phyloP scores from a whole-genome alignment of 1,140 invertebrate species.

The Sitophilus oryzae region DNA sequence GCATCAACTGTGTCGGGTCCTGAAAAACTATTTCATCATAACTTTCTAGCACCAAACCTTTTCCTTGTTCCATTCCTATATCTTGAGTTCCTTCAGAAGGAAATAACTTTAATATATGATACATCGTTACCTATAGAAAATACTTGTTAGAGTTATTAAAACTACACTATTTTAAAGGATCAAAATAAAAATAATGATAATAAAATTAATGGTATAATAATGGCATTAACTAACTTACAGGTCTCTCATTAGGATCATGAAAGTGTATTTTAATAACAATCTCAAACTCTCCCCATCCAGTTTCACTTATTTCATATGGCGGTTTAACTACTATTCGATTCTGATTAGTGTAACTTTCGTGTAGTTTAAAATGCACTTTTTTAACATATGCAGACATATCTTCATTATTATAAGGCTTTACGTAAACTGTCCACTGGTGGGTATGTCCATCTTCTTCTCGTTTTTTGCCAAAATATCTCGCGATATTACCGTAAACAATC shows the following conservation, averaged over 20 bases:
- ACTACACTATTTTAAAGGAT: no score
- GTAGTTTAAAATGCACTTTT: conserved; percentile 95
- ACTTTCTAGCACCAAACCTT: conserved; percentile 84
- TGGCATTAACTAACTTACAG: conserved; percentile 57
- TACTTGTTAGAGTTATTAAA: not conserved
- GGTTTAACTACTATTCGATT: conserved; percentile 90
- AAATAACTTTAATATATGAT: conserved; percentile 94
- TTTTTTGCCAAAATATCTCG: conserved; percentile 94
- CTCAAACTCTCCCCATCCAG: conserved; percentile 99
- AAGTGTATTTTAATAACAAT: conserved; percentile 98
- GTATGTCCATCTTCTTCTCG: conserved; percentile 98
- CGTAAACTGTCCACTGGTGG: conserved; percentile 97
- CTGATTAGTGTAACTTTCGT: conserved; percentile 94
- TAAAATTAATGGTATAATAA: not conserved
- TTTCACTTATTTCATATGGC: conserved; percentile 96
- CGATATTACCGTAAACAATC: conserved; percentile 94
- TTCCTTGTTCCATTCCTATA: conserved; percentile 62
- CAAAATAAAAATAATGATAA: not conserved
- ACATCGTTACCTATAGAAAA: conserved; percentile 78
- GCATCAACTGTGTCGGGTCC: conserved; percentile 92
- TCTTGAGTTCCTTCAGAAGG: conserved; percentile 61
- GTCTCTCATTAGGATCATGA: conserved; percentile 91
- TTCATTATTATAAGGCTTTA: conserved; percentile 90
- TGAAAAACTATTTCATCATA: conserved; percentile 98
- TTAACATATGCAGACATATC: conserved; percentile 95